phyloP scores from a whole-genome alignment of 2,113 vertebrate genomes.

The Macquaria ambigua region DNA sequence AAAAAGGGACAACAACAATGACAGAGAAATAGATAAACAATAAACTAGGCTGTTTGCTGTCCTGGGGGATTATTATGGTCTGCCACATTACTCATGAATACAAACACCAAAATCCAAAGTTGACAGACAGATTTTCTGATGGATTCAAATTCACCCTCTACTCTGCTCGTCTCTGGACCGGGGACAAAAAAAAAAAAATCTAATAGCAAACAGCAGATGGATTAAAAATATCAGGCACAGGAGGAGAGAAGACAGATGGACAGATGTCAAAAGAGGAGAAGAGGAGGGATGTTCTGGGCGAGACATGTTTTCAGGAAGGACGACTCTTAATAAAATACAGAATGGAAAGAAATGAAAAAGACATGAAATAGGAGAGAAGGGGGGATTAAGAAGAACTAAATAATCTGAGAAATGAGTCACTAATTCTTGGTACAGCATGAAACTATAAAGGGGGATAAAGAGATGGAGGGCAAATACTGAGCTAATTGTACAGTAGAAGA shows the following conservation, averaged over 20 bases:
- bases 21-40: neutral
- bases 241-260: conserved; percentile 4
- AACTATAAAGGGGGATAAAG: neutral
- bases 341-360: too few species aligned
- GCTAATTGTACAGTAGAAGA: neutral
- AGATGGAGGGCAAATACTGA: neutral
- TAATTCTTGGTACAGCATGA: neutral
- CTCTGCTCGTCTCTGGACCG: neutral
- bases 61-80: neutral
- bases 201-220: conserved; percentile 19
- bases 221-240: conserved; percentile 5
- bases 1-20: conserved; percentile 28
- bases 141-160: conserved; percentile 9
- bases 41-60: neutral
- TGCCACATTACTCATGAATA: conserved; percentile 17
- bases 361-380: neutral
- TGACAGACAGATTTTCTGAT: conserved; percentile 44
- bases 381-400: neutral
- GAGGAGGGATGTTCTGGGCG: neutral
- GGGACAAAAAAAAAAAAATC: neutral
- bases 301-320: neutral
- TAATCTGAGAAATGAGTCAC: neutral
- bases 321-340: neutral
- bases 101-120: neutral
- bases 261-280: neutral